Evolutionary conservation across 2,888 invertebrate genomes (phyloP).

Genomic region (Drosophila diplacantha): DNA sequence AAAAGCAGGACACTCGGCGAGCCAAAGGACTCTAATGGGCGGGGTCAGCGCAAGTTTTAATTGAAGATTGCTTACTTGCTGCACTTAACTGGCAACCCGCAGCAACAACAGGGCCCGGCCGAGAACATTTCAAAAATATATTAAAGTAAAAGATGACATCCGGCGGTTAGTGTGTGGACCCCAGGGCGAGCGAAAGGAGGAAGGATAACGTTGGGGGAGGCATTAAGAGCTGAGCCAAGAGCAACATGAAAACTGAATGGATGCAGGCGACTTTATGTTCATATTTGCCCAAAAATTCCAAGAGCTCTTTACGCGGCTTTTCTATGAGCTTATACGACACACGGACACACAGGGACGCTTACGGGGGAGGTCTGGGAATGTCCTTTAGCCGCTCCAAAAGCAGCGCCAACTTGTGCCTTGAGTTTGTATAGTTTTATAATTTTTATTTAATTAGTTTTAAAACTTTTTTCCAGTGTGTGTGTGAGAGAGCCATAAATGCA

Average conservation of each 20-base stretch:
- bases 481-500: constrained; percentile 42
- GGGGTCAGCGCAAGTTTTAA: constrained; percentile 59
- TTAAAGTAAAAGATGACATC: constrained; percentile 59
- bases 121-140: constrained; percentile 44
- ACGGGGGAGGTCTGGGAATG: constrained; percentile 39
- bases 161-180: constrained; percentile 36
- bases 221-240: constrained; percentile 50
- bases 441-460: constrained; percentile 73
- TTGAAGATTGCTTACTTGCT: constrained; percentile 63
- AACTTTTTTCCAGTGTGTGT: constrained; percentile 62
- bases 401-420: constrained; percentile 58
- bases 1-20: constrained; percentile 20
- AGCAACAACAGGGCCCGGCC: constrained; percentile 18
- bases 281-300: constrained; percentile 61
- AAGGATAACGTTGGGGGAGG: not conserved
- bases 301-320: constrained; percentile 53
- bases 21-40: constrained; percentile 24
- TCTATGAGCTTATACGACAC: constrained; percentile 42
- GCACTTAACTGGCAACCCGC: constrained; percentile 22
- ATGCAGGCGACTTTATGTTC: constrained; percentile 58
- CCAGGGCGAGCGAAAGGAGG: not conserved
- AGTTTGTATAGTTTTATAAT: constrained; percentile 71
- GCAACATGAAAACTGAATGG: constrained; percentile 55
- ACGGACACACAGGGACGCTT: constrained; percentile 13
- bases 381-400: constrained; percentile 47